Evolutionary conservation across 2,888 invertebrate genomes (phyloP), one percentile per base, ranked within the genome.

Genomic region (Malthinus seriepunctatus): DNA sequence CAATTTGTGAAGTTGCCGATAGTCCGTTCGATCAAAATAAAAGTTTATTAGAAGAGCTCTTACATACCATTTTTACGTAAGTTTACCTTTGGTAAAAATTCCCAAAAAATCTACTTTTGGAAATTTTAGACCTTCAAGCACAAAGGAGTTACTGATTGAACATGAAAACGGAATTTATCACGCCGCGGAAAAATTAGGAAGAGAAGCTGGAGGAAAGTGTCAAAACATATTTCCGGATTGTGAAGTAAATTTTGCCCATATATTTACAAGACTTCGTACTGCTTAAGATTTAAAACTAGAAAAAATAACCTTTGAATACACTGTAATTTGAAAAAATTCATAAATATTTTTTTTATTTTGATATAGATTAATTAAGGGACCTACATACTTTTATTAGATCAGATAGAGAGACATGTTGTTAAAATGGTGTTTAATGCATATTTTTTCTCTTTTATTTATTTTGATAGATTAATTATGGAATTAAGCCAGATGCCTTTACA

Each of bases 61-160:
- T 88, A 35, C 84, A 83, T 60, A 85, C 86, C 67, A 77, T 88
- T 15, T 80, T 90, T 45, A 88, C 88, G 90, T 90, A 78, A 84
- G 86, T 80, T 49, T 52, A 5, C 14, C 33, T 37, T 12, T 3
- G 8, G 32, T 15, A 50, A 32, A 38, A 9, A 23, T 6, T 10
- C 1, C 3, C 32, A 8, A 23, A 8, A 38, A 33, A 5, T 23
- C 5, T 23, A 5, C 5, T 23, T 14, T 23, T 10, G 34, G 6
- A 57, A 51, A 57, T 77, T 77, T 45, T 62, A 83, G 83, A 9
- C 83, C 83, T 1, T 80, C 81, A 0, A 69, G 75, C 33, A 76
- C 78, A 9, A 68, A 69, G 39, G 74, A 76, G 60, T 65, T 67
- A 62, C 60, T 76, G 53, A 63, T 67, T 34, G 66, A 65, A 38